Evolutionary conservation across 1,140 invertebrate genomes (phyloP).

Genomic region (Heliconius nattereri): DNA sequence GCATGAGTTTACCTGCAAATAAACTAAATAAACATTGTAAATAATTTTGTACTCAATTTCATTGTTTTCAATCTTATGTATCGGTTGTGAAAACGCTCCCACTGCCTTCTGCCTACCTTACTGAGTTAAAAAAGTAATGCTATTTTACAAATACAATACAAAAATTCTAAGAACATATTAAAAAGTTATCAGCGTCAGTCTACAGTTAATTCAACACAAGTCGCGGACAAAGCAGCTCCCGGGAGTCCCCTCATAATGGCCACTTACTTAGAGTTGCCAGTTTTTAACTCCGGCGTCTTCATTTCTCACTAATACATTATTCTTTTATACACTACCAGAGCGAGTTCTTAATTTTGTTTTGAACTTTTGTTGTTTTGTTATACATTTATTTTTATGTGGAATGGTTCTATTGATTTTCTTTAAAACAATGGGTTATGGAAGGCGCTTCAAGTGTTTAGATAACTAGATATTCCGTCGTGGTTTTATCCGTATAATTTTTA

Average conservation of each 20-base stretch:
- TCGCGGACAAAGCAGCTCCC: slow-evolving; percentile 16
- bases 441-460: too few species aligned
- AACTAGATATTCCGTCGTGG: too few species aligned
- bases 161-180: neutral
- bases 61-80: too few species aligned
- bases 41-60: too few species aligned
- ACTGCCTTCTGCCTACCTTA: too few species aligned
- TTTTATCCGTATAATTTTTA: too few species aligned
- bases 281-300: slow-evolving; percentile 18
- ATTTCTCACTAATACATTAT: slow-evolving; percentile 16
- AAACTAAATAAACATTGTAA: too few species aligned
- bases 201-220: neutral
- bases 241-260: slow-evolving; percentile 21
- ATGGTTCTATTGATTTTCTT: neutral
- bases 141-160: neutral
- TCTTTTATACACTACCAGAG: slow-evolving; percentile 1
- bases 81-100: too few species aligned
- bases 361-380: neutral
- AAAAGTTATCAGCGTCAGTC: neutral
- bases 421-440: neutral
- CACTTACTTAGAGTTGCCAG: slow-evolving; percentile 30
- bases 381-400: neutral
- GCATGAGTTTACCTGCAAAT: too few species aligned
- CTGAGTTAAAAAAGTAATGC: too few species aligned
- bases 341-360: neutral